Conservation (phyloP, 2,113 vertebrate species). For the Tenrec ecaudatus region DNA sequence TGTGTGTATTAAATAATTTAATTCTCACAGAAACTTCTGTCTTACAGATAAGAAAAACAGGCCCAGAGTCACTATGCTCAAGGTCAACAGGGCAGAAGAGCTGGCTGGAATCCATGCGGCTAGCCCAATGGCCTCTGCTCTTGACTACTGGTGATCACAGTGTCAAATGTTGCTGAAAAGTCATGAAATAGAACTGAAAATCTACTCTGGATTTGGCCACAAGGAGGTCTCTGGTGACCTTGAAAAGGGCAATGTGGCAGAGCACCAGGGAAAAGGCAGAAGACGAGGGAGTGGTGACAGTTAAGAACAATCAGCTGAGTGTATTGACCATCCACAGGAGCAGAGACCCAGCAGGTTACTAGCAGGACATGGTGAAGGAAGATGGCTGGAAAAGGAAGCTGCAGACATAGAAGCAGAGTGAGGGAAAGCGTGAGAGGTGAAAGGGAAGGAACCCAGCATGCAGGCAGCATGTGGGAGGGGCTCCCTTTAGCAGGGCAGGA, state of each 20-base stretch:
- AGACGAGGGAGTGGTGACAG: not conserved
- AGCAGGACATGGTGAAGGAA: not conserved
- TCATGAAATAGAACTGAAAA: not conserved
- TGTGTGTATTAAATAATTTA: not conserved
- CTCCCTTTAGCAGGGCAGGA: not conserved
- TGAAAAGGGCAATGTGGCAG: not conserved
- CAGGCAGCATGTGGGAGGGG: not conserved
- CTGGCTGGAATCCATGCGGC: not conserved
- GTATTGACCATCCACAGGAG: not conserved
- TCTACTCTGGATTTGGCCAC: not conserved
- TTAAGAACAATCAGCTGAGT: not conserved
- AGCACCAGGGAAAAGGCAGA: not conserved
- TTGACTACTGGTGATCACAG: fast-evolving
- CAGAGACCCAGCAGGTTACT: too few species aligned
- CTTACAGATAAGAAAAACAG: not conserved
- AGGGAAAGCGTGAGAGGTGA: not conserved
- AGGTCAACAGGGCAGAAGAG: fast-evolving
- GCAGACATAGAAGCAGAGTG: not conserved
- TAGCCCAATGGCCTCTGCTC: not conserved
- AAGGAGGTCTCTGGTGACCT: not conserved
- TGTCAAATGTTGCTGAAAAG: not conserved
- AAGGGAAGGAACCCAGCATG: not conserved
- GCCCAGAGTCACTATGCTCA: not conserved
- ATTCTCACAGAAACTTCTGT: not conserved
- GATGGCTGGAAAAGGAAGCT: fast-evolving